A percentile compares a stretch with the other conserved stretches of the same genome.
Conservation (phyloP, 2,113 vertebrate genomes). For the Calonectris borealis region DNA sequence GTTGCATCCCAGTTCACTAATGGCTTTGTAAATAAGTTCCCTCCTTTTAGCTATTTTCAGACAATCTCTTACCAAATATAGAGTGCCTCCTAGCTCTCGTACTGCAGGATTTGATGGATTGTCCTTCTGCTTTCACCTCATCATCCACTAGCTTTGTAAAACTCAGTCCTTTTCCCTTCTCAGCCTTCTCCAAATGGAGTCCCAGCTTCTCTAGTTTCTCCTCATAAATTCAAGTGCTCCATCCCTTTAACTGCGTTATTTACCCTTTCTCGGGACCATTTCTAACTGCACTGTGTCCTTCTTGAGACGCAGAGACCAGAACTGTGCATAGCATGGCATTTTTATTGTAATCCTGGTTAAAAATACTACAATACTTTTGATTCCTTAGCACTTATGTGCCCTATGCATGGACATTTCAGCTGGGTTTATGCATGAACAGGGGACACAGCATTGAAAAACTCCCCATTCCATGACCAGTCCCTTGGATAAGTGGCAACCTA, state of each 20-base stretch:
- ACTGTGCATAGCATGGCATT: not conserved
- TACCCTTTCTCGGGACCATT: not conserved
- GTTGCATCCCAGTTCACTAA: not conserved
- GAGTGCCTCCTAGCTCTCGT: not conserved
- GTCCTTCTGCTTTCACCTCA: not conserved
- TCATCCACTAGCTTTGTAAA: not conserved
- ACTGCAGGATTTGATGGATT: not conserved
- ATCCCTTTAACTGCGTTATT: not conserved
- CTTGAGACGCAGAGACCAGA: not conserved
- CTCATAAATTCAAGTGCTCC: not conserved
- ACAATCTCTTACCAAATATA: not conserved
- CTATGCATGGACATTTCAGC: not conserved
- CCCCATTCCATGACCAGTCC: not conserved
- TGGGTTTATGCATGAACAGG: not conserved
- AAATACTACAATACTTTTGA: not conserved
- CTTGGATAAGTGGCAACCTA: not conserved
- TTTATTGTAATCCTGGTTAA: not conserved
- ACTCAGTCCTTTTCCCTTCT: not conserved
- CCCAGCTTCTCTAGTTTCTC: not conserved
- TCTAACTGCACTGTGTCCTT: not conserved
- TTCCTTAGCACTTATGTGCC: not conserved
- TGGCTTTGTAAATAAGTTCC: not conserved
- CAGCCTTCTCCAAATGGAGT: not conserved
- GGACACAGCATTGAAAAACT: not conserved
- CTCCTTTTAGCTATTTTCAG: not conserved